Evolutionary conservation across 2,797 vertebrate genomes (phyloP), one percentile per base, ranked within the genome.

Genomic region (Nasua narica): DNA sequence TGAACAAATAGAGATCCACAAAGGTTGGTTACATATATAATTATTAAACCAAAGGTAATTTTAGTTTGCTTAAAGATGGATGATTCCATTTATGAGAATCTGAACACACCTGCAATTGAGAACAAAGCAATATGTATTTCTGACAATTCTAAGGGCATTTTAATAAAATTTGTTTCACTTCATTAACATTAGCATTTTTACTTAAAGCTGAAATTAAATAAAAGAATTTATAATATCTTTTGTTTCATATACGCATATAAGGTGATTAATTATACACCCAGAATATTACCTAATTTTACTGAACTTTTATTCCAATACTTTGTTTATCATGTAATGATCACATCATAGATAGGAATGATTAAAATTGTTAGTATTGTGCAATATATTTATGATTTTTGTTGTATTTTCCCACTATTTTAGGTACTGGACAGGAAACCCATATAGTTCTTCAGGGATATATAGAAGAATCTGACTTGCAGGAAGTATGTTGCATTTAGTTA

Each of bases 31-130:
- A 90, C 76, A 98, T 97, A 97, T 29, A 48, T 40, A 89, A 70
- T 96, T 98, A 98, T 98, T 98, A 98, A 97, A 91, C 62, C 79
- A 83, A 84, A 95, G 90, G 19, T 90, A 96, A 96, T 98, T 97
- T 93, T 96, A 23, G 0, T 97, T 72, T 91, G 27, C 78, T 94
- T 88, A 96, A 96, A 97, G 86, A 96, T 91, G 69, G 32, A 58
- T 95, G 62, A 43, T 95, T 92, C 96, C 58, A 91, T 81, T 95
- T 93, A 50, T 54, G 69, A 95, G 91, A 37, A n/a, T 46, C 10
- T 74, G 87, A 89, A 43, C 3, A 58, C 0, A 1, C 70, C 79
- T 96, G 76, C 13, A 95, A 15, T 23, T 84, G 89, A 92, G 15
- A 96, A 96, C 86, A 77, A 60, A 60, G 46, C 5, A 93, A 60